phyloP scores from a whole-genome alignment of 2,888 invertebrate genomes.

The Siphlonurus alternatus region DNA sequence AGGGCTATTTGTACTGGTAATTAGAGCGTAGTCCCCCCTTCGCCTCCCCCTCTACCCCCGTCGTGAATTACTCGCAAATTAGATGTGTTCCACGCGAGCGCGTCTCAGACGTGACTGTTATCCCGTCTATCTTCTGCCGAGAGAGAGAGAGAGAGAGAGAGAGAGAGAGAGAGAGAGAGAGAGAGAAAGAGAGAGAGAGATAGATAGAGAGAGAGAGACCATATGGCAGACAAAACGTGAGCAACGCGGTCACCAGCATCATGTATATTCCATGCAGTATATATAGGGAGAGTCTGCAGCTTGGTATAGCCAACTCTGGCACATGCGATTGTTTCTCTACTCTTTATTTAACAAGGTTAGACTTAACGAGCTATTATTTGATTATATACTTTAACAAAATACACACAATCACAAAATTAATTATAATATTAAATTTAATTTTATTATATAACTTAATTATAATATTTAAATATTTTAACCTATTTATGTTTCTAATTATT shows the following conservation, averaged over 20 bases:
- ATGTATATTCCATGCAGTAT: too few relatives aligned
- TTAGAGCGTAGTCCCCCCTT: slow-evolving; percentile 6
- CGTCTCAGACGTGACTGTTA: not conserved
- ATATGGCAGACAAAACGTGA: too few relatives aligned
- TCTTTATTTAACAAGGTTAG: not conserved
- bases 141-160: not conserved
- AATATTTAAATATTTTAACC: too few relatives aligned
- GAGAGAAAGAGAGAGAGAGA: too few relatives aligned
- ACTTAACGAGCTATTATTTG: not conserved
- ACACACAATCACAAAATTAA: not conserved
- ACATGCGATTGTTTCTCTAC: not conserved
- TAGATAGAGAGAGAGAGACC: too few relatives aligned
- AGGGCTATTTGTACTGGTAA: slow-evolving; percentile 8
- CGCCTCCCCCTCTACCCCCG: not conserved
- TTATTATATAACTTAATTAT: too few relatives aligned
- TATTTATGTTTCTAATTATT: too few relatives aligned
- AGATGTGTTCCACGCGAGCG: not conserved
- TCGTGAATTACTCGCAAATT: not conserved
- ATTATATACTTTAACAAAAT: not conserved
- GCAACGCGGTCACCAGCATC: too few relatives aligned
- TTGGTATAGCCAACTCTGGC: too few relatives aligned
- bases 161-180: too few relatives aligned
- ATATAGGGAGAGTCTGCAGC: too few relatives aligned
- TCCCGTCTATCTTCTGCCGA: not conserved
- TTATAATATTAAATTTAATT: not conserved